Base-by-base conservation (phyloP, 2,113 vertebrate species). In the Acanthisitta chloris region DNA sequence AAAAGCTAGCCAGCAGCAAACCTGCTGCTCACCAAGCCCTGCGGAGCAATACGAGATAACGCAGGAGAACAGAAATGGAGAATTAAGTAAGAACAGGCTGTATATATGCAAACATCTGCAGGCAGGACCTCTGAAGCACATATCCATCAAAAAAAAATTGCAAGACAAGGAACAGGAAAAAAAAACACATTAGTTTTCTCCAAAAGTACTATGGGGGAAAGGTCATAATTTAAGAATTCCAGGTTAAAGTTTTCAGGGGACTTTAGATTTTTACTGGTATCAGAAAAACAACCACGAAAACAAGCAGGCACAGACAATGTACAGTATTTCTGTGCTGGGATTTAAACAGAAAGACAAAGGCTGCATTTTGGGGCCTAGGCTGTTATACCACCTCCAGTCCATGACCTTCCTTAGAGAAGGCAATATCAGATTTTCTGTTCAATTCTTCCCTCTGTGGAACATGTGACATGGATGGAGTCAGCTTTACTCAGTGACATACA, bases 1-100 rank as follows among this genome's bases (percentile, higher is more conserved):
- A 88, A 94, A 90, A 90, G 74, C 82, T 51, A 85, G 80, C 91
- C 95, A 91, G 82, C 82, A 96, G 88, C 85, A 95, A 95, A 92
- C 67, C 76, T 70, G 90, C 85, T 26, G 92, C 87, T 88, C 88
- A 21, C 31, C 0, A 2, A 88, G 64, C 77, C 51, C 81, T 0
- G 1, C 14, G 4, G 67, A 96, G 69, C 67, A 9, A 13, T 8
- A 28, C 0, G 1, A 83, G 84, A 36, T 61, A 93, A 88, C 4
- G 7, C 45, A 61, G 46, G 38, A 17, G 65, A 83, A 59, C 55
- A 64, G 81, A 40, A 90, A 73, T 4, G 24, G 58, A 46, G 21
- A 45, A 51, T 34, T 93, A 59, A 62, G 90, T 38, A 67, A 78
- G 67, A 94, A 64, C 34, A 70, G 55, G 36, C 9, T 29, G 6